Base-by-base conservation (phyloP, 2,113 vertebrate genomes). In the Galeopterus variegatus region DNA sequence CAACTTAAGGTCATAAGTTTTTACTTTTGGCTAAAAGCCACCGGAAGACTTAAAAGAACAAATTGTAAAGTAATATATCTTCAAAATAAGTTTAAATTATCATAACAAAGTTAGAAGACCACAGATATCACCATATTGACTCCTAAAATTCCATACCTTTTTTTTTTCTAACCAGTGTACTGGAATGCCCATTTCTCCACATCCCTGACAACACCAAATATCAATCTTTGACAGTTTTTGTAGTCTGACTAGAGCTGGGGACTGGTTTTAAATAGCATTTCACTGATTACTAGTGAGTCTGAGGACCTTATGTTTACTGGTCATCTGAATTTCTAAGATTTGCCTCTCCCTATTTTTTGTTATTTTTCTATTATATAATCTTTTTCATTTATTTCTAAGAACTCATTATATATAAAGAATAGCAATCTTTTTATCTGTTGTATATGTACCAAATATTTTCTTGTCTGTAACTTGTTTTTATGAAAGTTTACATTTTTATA, bases 51-150 rank as follows among this genome's bases (percentile, higher is more conserved):
- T 94, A 69, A 92, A 77, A 89, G 18, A 95, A 87, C 6, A 88
- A 67, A 65, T 4, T 84, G 15, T 60, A 91, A 94, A 96, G 45
- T 24, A 75, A 58, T 54, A 36, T 65, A 36, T n/a, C 70, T 88
- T 62, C 62, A 91, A 95, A 95, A 92, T 62, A 97, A 90, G 77
- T 83, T 24, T 70, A 95, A 95, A 81, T 19, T 11, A 89, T 50
- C 9, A 84, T 18, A 96, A 84, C 48, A 67, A 95, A 90, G 41
- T 73, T 75, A 94, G 23, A 93, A 75, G 24, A 73, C 48, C 58
- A 88, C 8, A 36, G 48, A 52, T 33, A 82, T 0, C 76, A 6
- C 48, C 33, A 45, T 9, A 54, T 0, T 70, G 36, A 80, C 18
- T 13, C 52, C 62, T 14, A 15, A 92, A 93, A 97, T 84, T 92